Percentiles rank a stretch among this genome's conserved stretches.
Conservation (phyloP, 2,113 vertebrate species). For the Lepisosteus oculatus region DNA sequence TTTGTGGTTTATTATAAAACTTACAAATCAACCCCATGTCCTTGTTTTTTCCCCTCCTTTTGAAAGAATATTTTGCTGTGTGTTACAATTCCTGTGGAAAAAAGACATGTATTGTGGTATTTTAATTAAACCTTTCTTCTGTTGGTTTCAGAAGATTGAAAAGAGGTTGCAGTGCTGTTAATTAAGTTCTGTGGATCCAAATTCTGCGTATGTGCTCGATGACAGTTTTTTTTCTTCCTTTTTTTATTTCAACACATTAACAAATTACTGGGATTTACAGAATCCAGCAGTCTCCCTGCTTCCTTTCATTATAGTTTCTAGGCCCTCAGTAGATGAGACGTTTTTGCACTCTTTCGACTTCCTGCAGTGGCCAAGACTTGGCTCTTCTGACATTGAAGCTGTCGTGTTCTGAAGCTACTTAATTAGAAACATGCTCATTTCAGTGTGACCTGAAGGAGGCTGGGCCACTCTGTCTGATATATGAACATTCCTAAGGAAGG, state of each 20-base stretch:
- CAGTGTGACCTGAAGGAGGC: conserved; percentile 39
- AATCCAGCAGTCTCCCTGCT: conserved; percentile 54
- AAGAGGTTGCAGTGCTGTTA: conserved; percentile 36
- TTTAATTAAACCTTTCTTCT: conserved; percentile 39
- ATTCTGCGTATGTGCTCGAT: conserved; percentile 30
- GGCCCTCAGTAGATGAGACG: conserved; percentile 58
- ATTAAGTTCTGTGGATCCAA: conserved; percentile 36
- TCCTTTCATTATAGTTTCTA: conserved; percentile 61
- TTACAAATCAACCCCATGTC: too few relatives aligned
- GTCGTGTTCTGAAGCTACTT: conserved; percentile 54
- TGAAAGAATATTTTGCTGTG: too few relatives aligned
- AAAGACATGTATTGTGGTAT: conserved; percentile 20
- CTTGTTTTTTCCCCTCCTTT: too few relatives aligned
- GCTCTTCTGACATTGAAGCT: conserved; percentile 59
- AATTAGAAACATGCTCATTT: conserved; percentile 72
- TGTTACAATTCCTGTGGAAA: too few relatives aligned
- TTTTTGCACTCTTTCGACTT: conserved; percentile 67
- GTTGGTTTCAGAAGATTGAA: conserved; percentile 34
- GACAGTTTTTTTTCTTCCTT: conserved; percentile 37
- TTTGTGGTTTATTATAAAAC: too few relatives aligned
- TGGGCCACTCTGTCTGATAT: conserved; percentile 45
- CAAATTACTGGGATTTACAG: conserved; percentile 50
- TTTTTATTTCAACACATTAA: conserved; percentile 33
- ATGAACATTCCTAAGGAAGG: conserved; percentile 47
- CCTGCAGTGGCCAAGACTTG: conserved; percentile 63